Conservation (phyloP, 2,113 vertebrate species). For the Eulemur macaco region DNA sequence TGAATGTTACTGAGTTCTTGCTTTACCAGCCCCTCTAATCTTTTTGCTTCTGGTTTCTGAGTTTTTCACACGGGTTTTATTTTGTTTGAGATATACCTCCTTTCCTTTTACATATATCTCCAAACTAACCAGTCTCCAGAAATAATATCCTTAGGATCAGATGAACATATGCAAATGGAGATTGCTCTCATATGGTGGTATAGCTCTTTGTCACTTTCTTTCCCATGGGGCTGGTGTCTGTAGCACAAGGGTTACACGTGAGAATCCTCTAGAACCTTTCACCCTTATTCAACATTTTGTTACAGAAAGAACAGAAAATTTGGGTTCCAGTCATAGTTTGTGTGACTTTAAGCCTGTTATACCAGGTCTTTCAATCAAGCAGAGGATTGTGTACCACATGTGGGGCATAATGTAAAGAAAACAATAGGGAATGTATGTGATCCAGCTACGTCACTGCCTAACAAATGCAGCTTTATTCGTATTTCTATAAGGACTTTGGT, state of each 20-base stretch:
- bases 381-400: not conserved
- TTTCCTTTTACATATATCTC: slow-evolving; percentile 29
- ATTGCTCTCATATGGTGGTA: slow-evolving; percentile 25
- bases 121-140: slow-evolving; percentile 34
- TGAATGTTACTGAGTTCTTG: not conserved
- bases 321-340: not conserved
- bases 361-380: not conserved
- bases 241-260: not conserved
- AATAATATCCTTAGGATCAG: slow-evolving; percentile 42
- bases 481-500: not conserved
- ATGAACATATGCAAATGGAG: slow-evolving; percentile 41
- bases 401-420: not conserved
- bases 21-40: not conserved
- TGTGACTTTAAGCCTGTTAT: not conserved
- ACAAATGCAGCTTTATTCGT: not conserved
- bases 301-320: slow-evolving; percentile 1
- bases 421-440: not conserved
- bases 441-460: not conserved
- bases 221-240: not conserved
- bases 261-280: not conserved
- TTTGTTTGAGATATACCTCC: slow-evolving; percentile 17
- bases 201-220: slow-evolving; percentile 12
- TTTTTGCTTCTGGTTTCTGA: not conserved
- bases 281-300: not conserved
- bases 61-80: slow-evolving; percentile 38